phyloP scores from a whole-genome alignment of 1,140 invertebrate species.

The Eubasilissa regina region DNA sequence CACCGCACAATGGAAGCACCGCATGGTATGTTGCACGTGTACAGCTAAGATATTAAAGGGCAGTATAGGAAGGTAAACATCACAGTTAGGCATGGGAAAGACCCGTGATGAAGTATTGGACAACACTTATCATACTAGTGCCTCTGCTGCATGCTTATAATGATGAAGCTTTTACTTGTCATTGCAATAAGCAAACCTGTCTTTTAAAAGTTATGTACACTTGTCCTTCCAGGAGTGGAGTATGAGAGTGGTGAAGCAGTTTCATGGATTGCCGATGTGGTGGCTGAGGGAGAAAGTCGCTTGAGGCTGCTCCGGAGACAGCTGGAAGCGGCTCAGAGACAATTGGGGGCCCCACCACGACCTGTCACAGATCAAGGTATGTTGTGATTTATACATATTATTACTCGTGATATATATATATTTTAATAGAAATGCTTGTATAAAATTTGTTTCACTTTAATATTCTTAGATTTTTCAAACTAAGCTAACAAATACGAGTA shows the following conservation, averaged over 20 bases:
- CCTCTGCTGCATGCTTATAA: no score
- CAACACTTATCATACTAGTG: no score
- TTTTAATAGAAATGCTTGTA: no score
- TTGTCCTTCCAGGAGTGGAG: slow-evolving; percentile 63
- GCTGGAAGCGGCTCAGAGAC: slow-evolving; percentile 69
- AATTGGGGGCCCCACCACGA: slow-evolving; percentile 67
- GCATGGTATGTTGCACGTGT: slow-evolving; percentile 52
- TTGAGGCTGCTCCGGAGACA: slow-evolving; percentile 67
- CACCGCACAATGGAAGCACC: slow-evolving; percentile 53
- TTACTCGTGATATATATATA: no score
- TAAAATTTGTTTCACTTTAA: no score
- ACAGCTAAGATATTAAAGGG: no score
- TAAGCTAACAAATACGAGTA: no score
- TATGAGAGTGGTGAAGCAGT: slow-evolving; percentile 76
- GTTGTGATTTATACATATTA: no score
- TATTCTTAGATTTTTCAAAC: no score
- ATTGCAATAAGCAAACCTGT: background rate
- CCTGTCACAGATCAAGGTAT: slow-evolving; percentile 69
- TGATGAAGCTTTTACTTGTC: background rate
- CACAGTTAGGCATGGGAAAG: no score
- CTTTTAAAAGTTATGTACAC: background rate
- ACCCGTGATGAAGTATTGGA: no score
- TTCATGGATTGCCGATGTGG: slow-evolving; percentile 76
- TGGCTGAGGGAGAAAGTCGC: slow-evolving; percentile 73
- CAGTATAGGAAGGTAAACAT: no score